Percentiles rank a stretch among this genome's conserved stretches.
These are phyloP conservation scores for Dicrostonyx torquatus DNA, from an alignment of 2,797 vertebrate genomes.

Conservation along the genomic window DNA sequence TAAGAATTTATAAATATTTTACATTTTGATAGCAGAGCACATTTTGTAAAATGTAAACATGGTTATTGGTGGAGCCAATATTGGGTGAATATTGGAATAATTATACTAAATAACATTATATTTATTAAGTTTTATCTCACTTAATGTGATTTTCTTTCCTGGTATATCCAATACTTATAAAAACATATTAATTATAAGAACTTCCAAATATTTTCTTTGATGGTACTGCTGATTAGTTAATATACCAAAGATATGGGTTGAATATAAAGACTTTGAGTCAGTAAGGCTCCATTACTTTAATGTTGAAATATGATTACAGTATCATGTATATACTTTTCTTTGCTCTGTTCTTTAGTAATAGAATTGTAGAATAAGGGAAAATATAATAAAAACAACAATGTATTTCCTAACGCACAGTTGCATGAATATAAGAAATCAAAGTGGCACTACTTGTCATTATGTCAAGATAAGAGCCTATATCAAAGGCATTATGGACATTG, in stretches of 20 bases:
- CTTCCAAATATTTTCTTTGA: conserved; percentile 33
- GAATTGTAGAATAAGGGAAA: background rate
- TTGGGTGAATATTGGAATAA: background rate
- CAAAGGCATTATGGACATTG: conserved; percentile 63
- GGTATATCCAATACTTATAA: background rate
- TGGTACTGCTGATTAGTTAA: background rate
- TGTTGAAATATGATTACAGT: background rate
- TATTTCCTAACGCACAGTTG: background rate
- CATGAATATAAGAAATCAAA: background rate
- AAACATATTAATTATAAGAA: background rate
- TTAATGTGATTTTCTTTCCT: background rate
- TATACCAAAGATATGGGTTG: background rate
- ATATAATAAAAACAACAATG: background rate
- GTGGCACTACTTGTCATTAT: background rate
- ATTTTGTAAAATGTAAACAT: background rate
- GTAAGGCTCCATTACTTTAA: background rate
- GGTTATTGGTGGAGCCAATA: background rate
- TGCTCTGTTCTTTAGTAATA: background rate
- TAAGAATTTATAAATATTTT: background rate
- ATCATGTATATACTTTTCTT: background rate
- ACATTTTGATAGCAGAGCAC: background rate
- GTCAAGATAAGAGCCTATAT: conserved; percentile 56
- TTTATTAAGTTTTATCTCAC: conserved; percentile 14
- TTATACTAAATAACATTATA: background rate
- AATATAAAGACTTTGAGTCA: background rate